Percentiles rank a stretch among this genome's conserved stretches.
phyloP scores from a whole-genome alignment of 2,797 vertebrate species.

The Phrynocephalus vlangalii region DNA sequence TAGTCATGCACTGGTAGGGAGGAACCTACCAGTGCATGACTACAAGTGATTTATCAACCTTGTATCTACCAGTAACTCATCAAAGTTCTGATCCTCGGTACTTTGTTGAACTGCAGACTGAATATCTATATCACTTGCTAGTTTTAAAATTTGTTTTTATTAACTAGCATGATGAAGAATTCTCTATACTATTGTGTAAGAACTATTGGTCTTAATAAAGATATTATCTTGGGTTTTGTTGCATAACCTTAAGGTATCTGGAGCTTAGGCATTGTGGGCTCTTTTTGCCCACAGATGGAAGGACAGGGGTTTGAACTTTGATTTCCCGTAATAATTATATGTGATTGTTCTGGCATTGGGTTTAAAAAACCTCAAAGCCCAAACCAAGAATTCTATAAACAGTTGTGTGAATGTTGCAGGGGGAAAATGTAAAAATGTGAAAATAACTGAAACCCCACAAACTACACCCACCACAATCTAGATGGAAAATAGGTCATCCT shows the following conservation, averaged over 20 bases:
- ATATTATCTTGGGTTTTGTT: too few relatives aligned
- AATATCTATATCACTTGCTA: too few relatives aligned
- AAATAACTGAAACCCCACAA: background rate
- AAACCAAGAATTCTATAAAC: background rate
- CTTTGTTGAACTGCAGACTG: too few relatives aligned
- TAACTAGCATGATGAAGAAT: too few relatives aligned
- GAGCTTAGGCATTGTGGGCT: background rate
- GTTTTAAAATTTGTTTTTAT: too few relatives aligned
- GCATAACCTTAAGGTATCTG: background rate
- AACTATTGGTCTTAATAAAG: too few relatives aligned
- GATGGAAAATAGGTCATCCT: conserved; percentile 9
- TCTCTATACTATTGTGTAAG: too few relatives aligned
- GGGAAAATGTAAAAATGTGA: background rate
- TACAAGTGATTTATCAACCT: too few relatives aligned
- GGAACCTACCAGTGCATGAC: too few relatives aligned
- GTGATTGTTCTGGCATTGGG: background rate
- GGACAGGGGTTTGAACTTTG: background rate
- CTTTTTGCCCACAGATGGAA: background rate
- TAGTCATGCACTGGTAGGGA: too few relatives aligned
- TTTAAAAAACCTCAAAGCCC: background rate
- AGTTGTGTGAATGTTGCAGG: background rate
- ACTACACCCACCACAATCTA: background rate
- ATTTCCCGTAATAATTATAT: background rate
- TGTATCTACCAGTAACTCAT: too few relatives aligned
- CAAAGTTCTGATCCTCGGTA: too few relatives aligned